Percentiles rank a stretch among this genome's conserved stretches.
These are phyloP conservation scores for Ptiloglossa arizonensis DNA, from an alignment of 1,140 invertebrate species.

Conservation along the genomic window DNA sequence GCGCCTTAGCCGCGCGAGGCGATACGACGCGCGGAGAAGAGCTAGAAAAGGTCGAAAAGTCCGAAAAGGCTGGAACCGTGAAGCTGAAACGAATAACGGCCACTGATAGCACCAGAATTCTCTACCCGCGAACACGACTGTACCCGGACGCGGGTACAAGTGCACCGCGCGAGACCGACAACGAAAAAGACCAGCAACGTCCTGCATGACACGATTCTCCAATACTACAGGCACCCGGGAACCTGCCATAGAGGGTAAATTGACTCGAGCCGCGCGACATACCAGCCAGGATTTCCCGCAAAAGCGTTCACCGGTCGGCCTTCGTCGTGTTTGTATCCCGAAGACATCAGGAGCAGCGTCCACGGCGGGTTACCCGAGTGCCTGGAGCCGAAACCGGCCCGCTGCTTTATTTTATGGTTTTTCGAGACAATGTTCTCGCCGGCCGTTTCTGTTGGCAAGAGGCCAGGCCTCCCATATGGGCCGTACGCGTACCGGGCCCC, in stretches of 20 bases:
- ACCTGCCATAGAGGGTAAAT: constrained; percentile 15
- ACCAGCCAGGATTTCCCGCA: constrained; percentile 8
- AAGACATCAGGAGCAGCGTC: constrained; percentile 53
- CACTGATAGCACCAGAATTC: no score
- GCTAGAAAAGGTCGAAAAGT: no score
- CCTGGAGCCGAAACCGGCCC: constrained; percentile 60
- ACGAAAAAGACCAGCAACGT: not conserved
- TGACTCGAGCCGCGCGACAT: constrained; percentile 4
- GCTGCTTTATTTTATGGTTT: constrained; percentile 81
- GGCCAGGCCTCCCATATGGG: constrained; percentile 72
- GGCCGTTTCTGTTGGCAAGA: constrained; percentile 74
- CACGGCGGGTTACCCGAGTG: constrained; percentile 41
- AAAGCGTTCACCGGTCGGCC: constrained; percentile 5
- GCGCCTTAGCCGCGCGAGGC: no score
- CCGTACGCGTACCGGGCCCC: constrained; percentile 65
- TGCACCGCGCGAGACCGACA: not conserved
- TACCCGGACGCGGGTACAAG: not conserved
- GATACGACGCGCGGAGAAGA: no score
- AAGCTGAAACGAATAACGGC: no score
- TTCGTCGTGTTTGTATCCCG: constrained; percentile 37
- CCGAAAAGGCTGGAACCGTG: no score
- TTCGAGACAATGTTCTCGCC: constrained; percentile 79
- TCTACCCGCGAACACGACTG: not conserved
- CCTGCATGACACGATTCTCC: not conserved
- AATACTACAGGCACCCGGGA: not conserved